Base-by-base conservation (phyloP, 2,113 vertebrate genomes). In the Uropsilus gracilis region DNA sequence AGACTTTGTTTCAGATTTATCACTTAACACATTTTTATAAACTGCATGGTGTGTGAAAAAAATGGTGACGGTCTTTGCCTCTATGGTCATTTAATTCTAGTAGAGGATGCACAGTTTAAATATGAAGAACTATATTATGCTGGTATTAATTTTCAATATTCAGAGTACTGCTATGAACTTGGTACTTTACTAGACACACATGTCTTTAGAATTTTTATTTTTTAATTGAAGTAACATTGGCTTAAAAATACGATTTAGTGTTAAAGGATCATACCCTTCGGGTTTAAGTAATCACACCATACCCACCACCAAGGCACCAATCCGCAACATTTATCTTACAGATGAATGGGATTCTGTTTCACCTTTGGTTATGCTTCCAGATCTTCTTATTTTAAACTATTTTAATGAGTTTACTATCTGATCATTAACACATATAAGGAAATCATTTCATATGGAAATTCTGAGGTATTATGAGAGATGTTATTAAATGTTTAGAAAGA, bases 321-420 rank as follows among this genome's bases (percentile, higher is more conserved):
- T 89, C 82, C 69, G 72, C 37, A 13, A 11, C 24, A 87, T 69
- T 81, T 83, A 73, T 64, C 17, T 61, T 77, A 42, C 34, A 42
- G 24, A 90, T 64, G 63, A 73, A 44, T 75, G 26, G 22, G 14
- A 86, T 90, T 92, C 46, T 92, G 12, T 73, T 96, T 55, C 44
- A 63, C 46, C 6, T 88, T 71, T 76, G 37, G 34, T 57, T 85
- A 86, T 66, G 92, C 50, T 76, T 90, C 37, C 20, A 87, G 34
- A 59, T 90, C 55, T 73, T 86, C 46, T 86, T 84, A 83, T 68
- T 78, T 90, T 63, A 72, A 72, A 46, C 83, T 84, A 83, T 68
- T 78, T 90, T 63, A 72, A 72, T 90, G 57, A 55, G 22, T 30
- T 92, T 66, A 32, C 28, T 68, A 1, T 90, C 30, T 34, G 20